Evolutionary conservation across 2,888 invertebrate species (phyloP).

Genomic region (Mechanitis mazaeus): DNA sequence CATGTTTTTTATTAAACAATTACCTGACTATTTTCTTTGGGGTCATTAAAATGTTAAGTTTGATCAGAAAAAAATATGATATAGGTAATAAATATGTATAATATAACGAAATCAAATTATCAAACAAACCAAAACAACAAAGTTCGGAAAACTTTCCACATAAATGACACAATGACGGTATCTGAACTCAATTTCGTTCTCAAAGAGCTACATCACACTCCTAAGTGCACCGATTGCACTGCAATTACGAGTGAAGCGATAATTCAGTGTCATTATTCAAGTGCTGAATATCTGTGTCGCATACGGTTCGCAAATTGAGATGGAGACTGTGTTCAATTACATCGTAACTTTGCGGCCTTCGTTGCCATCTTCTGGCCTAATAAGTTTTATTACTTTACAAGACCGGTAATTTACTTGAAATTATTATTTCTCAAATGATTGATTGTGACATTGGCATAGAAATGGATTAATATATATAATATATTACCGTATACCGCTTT

Average conservation of each 20-base stretch:
- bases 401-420: slow-evolving; percentile 1
- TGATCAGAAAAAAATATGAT: neutral
- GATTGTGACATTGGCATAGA: slow-evolving; percentile 5
- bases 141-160: slow-evolving; percentile 2
- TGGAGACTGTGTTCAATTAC: slow-evolving; percentile 27
- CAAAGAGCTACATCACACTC: slow-evolving; percentile 11
- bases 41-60: too few relatives aligned
- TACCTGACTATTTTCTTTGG: neutral
- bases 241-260: slow-evolving; percentile 57
- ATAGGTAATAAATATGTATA: neutral
- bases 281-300: slow-evolving; percentile 30
- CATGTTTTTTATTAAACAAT: neutral
- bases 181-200: slow-evolving; percentile 1
- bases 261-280: slow-evolving; percentile 58
- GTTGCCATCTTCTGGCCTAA: slow-evolving; percentile 3
- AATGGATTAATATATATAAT: slow-evolving; percentile 1
- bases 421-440: slow-evolving; percentile 4
- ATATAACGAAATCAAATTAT: neutral
- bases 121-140: neutral
- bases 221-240: slow-evolving; percentile 42
- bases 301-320: slow-evolving; percentile 28
- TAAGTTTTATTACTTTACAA: slow-evolving; percentile 3
- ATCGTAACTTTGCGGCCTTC: slow-evolving; percentile 8
- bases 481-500: neutral
- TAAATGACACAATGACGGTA: neutral